Base-by-base conservation (phyloP, 2,113 vertebrate genomes). In the Turdus rufiventris region DNA sequence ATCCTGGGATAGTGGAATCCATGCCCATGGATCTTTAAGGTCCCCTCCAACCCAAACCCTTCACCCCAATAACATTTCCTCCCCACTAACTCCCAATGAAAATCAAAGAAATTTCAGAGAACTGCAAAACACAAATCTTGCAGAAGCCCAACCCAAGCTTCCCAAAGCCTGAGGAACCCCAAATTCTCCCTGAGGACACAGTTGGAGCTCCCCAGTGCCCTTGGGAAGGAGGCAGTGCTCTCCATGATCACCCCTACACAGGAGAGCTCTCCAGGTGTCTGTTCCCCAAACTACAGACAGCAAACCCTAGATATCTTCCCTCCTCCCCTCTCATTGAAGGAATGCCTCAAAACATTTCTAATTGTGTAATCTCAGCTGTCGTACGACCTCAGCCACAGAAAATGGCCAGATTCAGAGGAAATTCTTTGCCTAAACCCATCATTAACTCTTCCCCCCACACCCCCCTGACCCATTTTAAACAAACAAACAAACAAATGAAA, bases 401-500 rank as follows among this genome's bases (percentile, higher is more conserved):
- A 91, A 60, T 9, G 48, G 71, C 63, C 90, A 85, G 53, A 90
- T 67, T 86, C 88, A 84, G 88, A 38, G 88, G 67, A n/a, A 85
- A 67, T 47, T 54, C 21, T 88, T 82, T 50, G n/a, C 71, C 87
- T 36, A 77, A 90, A 84, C 60, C 79, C 33, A 18, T 20, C 78
- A 86, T 77, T 95, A 84, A 62, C 45, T 70, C 62, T 48, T 33
- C 4, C 31, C 29, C 12, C 9, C 14, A 3, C 24, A 0, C 4
- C 11, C 8, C 53, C 48, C 5, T 5, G 3, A 11, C 26, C 56
- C 8, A 0, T 40, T 89, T 79, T 24, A 95, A 82, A 83, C n/a
- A 89, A 94, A 92, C 89, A 95, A 96, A 94, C 92, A 96, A 93
- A 92, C 82, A 93, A 93, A 65, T 1, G 8, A 77, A 73, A 93